A percentile compares a stretch with the other conserved stretches of the same genome.
These are phyloP conservation scores for Chrysodeixis includens DNA, from an alignment of 2,888 invertebrate genomes.

Conservation along the genomic window DNA sequence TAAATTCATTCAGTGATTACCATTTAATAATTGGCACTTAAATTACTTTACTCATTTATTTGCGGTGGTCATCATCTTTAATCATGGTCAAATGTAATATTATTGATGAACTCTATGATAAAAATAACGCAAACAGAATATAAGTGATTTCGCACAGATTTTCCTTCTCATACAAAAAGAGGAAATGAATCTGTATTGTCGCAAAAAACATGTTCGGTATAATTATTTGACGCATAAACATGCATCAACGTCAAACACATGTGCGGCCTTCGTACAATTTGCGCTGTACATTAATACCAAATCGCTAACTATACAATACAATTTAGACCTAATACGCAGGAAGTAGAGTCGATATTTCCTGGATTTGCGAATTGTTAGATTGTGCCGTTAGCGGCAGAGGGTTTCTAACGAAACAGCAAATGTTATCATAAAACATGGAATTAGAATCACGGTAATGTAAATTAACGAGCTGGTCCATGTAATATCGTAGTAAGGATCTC, in stretches of 20 bases:
- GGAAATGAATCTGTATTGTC: slow-evolving; percentile 37
- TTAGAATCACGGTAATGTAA: slow-evolving; percentile 29
- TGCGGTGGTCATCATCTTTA: slow-evolving; percentile 25
- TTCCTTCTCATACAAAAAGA: slow-evolving; percentile 31
- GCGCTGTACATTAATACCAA: slow-evolving; percentile 57
- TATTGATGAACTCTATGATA: too few species aligned
- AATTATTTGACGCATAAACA: slow-evolving; percentile 42
- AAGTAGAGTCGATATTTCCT: slow-evolving; percentile 29
- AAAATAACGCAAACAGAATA: neutral
- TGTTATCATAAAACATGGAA: slow-evolving; percentile 31
- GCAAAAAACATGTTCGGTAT: slow-evolving; percentile 32
- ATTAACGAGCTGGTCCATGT: slow-evolving; percentile 26
- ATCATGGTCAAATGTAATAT: slow-evolving; percentile 22
- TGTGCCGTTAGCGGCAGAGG: slow-evolving; percentile 2
- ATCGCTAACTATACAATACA: slow-evolving; percentile 26
- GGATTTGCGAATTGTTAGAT: slow-evolving; percentile 4
- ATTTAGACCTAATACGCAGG: slow-evolving; percentile 20
- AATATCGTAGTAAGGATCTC: slow-evolving; percentile 23
- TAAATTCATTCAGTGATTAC: slow-evolving; percentile 6
- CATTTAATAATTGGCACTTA: neutral
- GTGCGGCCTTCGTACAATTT: slow-evolving; percentile 63
- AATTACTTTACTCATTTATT: slow-evolving; percentile 11
- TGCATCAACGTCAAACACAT: slow-evolving; percentile 54
- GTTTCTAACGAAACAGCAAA: slow-evolving; percentile 3
- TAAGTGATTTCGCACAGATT: slow-evolving; percentile 15